Evolutionary conservation across 2,797 vertebrate species (phyloP).

Genomic region (Nannoperca obscura): DNA sequence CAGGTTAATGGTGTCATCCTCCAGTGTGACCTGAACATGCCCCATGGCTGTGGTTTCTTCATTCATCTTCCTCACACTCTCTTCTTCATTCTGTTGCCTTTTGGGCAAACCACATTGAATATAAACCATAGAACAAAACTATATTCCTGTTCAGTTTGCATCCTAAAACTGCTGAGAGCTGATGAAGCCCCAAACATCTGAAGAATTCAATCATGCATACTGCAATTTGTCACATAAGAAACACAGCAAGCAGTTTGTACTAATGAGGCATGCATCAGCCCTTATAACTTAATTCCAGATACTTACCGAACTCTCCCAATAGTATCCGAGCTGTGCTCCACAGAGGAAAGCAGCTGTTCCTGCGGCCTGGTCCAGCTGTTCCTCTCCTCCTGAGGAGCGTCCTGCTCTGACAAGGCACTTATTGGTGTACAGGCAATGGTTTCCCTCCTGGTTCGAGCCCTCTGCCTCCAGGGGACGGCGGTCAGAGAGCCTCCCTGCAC

Average conservation of each 20-base stretch:
- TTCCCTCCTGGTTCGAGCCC: slow-evolving; percentile 73
- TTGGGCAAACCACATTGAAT: slow-evolving; percentile 10
- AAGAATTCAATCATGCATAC: neutral
- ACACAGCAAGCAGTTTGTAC: neutral
- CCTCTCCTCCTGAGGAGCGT: slow-evolving; percentile 44
- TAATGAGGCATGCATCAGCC: neutral
- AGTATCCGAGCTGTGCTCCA: slow-evolving; percentile 16
- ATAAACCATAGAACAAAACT: neutral
- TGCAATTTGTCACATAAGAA: neutral
- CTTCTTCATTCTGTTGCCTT: slow-evolving; percentile 50
- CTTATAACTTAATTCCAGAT: neutral
- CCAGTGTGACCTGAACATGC: slow-evolving; percentile 45
- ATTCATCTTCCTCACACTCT: slow-evolving; percentile 11
- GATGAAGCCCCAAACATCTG: neutral
- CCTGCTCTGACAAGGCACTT: slow-evolving; percentile 51
- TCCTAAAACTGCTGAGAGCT: neutral
- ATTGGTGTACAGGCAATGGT: slow-evolving; percentile 56
- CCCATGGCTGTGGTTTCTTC: slow-evolving; percentile 22
- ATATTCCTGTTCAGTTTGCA: neutral
- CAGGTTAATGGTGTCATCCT: slow-evolving; percentile 14
- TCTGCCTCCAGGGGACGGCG: slow-evolving; percentile 79
- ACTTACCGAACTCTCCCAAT: slow-evolving; percentile 56
- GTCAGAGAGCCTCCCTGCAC: slow-evolving; percentile 39
- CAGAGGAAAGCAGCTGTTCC: slow-evolving; percentile 33
- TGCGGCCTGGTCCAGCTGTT: slow-evolving; percentile 1